Evolutionary conservation across 2,113 vertebrate species (phyloP), one percentile per base, ranked within the genome.

Genomic region (Thryonomys swinderianus): DNA sequence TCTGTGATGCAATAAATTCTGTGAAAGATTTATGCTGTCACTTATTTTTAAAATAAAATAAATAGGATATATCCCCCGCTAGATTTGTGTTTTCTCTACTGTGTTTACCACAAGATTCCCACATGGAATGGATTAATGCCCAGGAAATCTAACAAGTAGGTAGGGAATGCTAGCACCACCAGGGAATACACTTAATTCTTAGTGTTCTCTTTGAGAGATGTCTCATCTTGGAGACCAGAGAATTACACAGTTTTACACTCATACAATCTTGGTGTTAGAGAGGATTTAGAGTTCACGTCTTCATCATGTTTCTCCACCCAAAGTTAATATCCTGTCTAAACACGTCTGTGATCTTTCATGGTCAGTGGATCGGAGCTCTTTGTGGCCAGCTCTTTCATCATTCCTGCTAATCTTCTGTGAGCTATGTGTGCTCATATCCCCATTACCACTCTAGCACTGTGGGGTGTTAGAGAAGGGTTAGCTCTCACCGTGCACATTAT

Each of bases 41-140:
- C 20, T n/a, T 40, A 45, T 42, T 51, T n/a, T 51, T 51, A 51
- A 51, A 51, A 51, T 51, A 51, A 51, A 51, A 51, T 51, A 51
- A 51, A 51, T 7, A 51, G 48, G 48, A 51, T 51, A 51, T 7
- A 51, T 51, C 48, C 48, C 48, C 10, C 12, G 69, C 67, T 89
- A 48, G 67, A 76, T 80, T 84, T 71, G 45, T 88, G 78, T 88
- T n/a, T 23, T 80, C 83, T 92, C 48, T 79, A 48, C 30, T 81
- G 42, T 92, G 88, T 61, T 94, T 71, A 79, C 21, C 64, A 32
- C 25, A 79, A 94, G 45, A 48, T 80, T 92, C 7, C 62, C 74
- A 78, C 21, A 34, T 7, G 74, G 57, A 90, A 78, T 45, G 8
- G 37, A 81, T 74, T 67, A 66, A 34, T 64, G 45, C 20, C 16